Evolutionary conservation across 2,888 invertebrate genomes (phyloP).

Genomic region (Pachycephus smyrnensis): DNA sequence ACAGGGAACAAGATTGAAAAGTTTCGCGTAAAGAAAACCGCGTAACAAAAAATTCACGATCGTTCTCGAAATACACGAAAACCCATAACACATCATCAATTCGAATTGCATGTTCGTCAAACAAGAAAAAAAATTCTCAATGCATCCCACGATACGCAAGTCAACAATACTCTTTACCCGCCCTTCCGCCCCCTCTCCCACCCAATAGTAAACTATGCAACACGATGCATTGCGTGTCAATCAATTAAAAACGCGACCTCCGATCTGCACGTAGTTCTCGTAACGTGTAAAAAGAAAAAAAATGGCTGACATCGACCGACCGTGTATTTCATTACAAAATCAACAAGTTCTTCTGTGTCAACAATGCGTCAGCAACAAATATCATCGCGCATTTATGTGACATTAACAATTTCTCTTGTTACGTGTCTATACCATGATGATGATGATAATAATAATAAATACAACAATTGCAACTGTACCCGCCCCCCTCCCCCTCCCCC

Average conservation of each 20-base stretch:
- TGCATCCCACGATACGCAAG: not conserved
- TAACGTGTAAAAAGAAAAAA: not conserved
- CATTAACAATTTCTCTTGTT: not conserved
- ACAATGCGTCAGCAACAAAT: not conserved
- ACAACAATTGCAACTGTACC: not conserved
- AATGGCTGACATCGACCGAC: not conserved
- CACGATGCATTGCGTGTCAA: not conserved
- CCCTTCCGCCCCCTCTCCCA: not conserved
- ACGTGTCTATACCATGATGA: not conserved
- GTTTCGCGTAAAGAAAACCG: not conserved
- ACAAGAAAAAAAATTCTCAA: not conserved
- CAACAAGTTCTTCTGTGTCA: not conserved
- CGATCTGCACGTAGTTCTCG: not conserved
- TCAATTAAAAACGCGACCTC: not conserved
- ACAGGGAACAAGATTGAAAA: not conserved
- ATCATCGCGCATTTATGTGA: not conserved
- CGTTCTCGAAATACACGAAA: not conserved
- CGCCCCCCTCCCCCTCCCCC: not conserved
- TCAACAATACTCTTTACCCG: not conserved
- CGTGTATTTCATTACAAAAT: not conserved
- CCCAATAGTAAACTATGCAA: not conserved
- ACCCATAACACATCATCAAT: not conserved
- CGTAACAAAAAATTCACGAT: not conserved
- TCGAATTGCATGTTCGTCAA: not conserved
- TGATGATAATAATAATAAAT: not conserved